These are phyloP conservation scores for Rynchops niger DNA, from an alignment of 2,113 vertebrate genomes.

Conservation along the genomic window DNA sequence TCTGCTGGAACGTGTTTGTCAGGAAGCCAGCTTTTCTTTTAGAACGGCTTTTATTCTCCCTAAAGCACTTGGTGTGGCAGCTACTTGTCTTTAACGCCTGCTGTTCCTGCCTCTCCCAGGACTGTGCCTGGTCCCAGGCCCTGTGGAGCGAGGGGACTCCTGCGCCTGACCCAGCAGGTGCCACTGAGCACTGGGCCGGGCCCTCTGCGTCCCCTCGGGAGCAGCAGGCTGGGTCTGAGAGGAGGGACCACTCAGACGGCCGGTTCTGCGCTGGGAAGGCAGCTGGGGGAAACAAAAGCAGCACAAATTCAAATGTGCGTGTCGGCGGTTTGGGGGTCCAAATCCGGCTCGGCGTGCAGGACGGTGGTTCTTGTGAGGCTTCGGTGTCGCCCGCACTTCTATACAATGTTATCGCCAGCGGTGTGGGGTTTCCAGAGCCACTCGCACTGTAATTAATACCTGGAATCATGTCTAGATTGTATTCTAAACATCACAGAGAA, in stretches of 20 bases:
- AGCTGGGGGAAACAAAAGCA: neutral
- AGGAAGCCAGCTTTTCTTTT: slow-evolving; percentile 45
- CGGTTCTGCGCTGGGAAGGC: too few relatives aligned
- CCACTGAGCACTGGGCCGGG: rapidly evolving
- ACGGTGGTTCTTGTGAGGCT: rapidly evolving
- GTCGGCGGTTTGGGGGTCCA: neutral
- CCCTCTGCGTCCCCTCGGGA: rapidly evolving
- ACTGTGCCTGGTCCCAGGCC: rapidly evolving
- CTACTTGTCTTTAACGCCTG: neutral
- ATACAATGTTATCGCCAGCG: rapidly evolving
- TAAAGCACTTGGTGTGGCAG: neutral
- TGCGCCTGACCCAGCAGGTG: rapidly evolving
- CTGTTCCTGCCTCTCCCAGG: neutral
- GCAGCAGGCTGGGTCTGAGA: neutral
- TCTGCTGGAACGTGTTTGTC: slow-evolving; percentile 52
- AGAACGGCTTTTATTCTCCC: neutral
- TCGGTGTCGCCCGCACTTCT: too few relatives aligned
- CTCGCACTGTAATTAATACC: neutral
- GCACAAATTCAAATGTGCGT: rapidly evolving
- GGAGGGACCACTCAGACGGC: neutral
- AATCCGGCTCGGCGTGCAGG: rapidly evolving
- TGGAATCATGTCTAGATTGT: neutral
- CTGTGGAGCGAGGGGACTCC: neutral
- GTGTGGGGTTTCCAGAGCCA: neutral
- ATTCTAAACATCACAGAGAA: neutral